phyloP scores from a whole-genome alignment of 2,888 invertebrate genomes.

The Trissolcus japonicus region DNA sequence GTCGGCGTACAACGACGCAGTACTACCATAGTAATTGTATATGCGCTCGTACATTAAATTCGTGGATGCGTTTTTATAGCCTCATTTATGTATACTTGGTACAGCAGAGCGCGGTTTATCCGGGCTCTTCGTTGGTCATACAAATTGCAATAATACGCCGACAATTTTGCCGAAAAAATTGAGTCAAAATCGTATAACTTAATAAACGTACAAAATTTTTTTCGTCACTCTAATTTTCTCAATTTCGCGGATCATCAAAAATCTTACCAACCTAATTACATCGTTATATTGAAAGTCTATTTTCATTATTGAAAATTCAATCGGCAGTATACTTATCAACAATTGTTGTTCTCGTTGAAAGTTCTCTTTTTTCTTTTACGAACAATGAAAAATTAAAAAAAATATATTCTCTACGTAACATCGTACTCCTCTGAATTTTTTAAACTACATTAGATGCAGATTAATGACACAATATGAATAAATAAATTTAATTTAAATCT shows the following conservation, averaged over 20 bases:
- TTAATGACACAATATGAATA: constrained; percentile 59
- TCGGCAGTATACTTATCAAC: constrained; percentile 29
- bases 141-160: constrained; percentile 46
- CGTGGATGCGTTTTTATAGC: constrained; percentile 57
- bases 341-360: not conserved
- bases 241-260: constrained; percentile 17
- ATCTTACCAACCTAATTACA: constrained; percentile 40
- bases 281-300: constrained; percentile 38
- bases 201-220: constrained; percentile 48
- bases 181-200: constrained; percentile 26
- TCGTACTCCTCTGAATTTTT: constrained; percentile 20
- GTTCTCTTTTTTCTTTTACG: constrained; percentile 13
- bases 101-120: constrained; percentile 46
- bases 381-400: constrained; percentile 25
- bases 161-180: constrained; percentile 47
- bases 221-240: constrained; percentile 19
- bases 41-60: constrained; percentile 52
- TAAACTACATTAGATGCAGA: constrained; percentile 53
- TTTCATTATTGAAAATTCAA: constrained; percentile 18
- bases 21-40: constrained; percentile 39
- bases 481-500: constrained; percentile 60
- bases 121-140: constrained; percentile 49
- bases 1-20: constrained; percentile 25
- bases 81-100: constrained; percentile 57
- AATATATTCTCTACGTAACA: constrained; percentile 1